A percentile compares a stretch with the other conserved stretches of the same genome.
Conservation (phyloP, 2,888 invertebrate genomes). For the Leucophenga maculata region DNA sequence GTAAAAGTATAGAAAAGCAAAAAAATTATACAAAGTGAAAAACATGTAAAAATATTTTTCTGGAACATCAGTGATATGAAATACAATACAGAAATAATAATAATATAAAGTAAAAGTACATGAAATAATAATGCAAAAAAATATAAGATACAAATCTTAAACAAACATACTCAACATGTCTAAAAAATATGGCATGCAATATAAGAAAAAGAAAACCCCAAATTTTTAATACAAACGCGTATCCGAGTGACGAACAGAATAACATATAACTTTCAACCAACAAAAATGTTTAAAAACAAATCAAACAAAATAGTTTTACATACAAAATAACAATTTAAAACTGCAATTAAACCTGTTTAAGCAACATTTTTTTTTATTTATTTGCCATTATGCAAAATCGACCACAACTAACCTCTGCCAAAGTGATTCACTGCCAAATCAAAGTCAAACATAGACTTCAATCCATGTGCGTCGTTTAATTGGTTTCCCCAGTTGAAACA, state of each 20-base stretch:
- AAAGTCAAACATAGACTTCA: slow-evolving; percentile 7
- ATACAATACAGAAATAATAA: slow-evolving; percentile 22
- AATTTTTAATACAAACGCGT: slow-evolving; percentile 31
- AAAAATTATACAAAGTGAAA: slow-evolving; percentile 25
- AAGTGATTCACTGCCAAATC: slow-evolving; percentile 30
- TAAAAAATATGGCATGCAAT: slow-evolving; percentile 10
- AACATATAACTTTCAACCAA: neutral
- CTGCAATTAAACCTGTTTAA: slow-evolving; percentile 13
- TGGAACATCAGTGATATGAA: slow-evolving; percentile 61
- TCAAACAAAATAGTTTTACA: neutral
- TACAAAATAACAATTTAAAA: slow-evolving; percentile 5
- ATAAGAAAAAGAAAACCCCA: slow-evolving; percentile 27
- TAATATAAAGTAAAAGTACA: neutral
- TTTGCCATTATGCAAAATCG: slow-evolving; percentile 25
- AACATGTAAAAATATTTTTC: slow-evolving; percentile 45
- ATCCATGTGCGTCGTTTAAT: neutral
- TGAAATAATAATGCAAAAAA: slow-evolving; percentile 28
- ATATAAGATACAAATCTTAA: slow-evolving; percentile 34
- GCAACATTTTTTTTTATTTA: too few relatives aligned
- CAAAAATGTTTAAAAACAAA: slow-evolving; percentile 13
- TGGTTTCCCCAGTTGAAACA: neutral
- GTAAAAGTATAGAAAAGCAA: slow-evolving; percentile 29
- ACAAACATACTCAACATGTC: neutral
- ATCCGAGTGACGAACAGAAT: slow-evolving; percentile 33
- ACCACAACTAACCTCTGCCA: neutral